Conservation (phyloP, 1,140 invertebrate genomes). For the Neodiprion virginianus region DNA sequence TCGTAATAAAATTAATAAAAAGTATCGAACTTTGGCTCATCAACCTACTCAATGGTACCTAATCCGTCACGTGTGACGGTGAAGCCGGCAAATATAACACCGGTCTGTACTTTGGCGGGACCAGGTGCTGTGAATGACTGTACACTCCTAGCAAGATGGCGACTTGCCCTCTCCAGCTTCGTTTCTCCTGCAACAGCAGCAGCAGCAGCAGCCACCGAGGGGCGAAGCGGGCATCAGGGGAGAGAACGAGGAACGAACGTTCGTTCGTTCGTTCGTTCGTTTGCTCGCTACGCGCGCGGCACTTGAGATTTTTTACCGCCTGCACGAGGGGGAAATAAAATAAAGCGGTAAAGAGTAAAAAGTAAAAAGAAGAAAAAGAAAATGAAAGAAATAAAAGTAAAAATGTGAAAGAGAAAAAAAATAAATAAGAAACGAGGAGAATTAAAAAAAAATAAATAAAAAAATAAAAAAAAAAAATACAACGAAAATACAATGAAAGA, state of each 20-base stretch:
- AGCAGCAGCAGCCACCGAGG: slow-evolving; percentile 20
- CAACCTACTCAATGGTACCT: too few relatives aligned
- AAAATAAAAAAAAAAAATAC: too few relatives aligned
- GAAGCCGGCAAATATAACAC: not conserved
- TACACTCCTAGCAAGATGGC: slow-evolving; percentile 50
- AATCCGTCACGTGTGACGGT: too few relatives aligned
- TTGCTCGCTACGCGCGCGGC: slow-evolving; percentile 25
- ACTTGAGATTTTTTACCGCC: slow-evolving; percentile 36
- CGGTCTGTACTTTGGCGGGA: slow-evolving; percentile 1
- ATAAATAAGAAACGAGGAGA: too few relatives aligned
- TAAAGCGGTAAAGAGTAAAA: slow-evolving; percentile 38
- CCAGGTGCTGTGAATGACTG: slow-evolving; percentile 47
- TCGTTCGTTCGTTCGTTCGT: slow-evolving; percentile 19
- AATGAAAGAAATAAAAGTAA: not conserved
- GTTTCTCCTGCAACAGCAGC: not conserved
- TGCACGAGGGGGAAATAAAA: slow-evolving; percentile 42
- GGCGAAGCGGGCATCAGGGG: slow-evolving; percentile 13
- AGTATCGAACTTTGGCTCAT: too few relatives aligned
- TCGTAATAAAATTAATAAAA: too few relatives aligned
- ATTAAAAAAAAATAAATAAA: too few relatives aligned
- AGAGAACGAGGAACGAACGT: slow-evolving; percentile 16
- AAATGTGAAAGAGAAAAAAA: not conserved
- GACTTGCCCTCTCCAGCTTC: slow-evolving; percentile 34
- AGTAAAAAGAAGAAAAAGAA: not conserved
- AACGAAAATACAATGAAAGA: too few relatives aligned